phyloP scores from a whole-genome alignment of 2,888 invertebrate genomes.

The Ormia ochracea region DNA sequence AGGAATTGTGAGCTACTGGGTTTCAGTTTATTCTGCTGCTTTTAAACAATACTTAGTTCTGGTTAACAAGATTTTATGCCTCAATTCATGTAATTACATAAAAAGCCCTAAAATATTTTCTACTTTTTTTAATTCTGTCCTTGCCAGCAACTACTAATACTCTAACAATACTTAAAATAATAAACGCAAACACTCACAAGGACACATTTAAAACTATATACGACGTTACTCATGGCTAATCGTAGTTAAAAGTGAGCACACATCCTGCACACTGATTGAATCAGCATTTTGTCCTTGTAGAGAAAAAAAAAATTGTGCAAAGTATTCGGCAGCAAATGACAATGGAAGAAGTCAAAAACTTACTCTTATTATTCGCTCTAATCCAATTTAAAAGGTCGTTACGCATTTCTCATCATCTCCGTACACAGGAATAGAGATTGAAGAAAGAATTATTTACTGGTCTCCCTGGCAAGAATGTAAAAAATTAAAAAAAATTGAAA shows the following conservation, averaged over 20 bases:
- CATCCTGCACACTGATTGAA: constrained; percentile 10
- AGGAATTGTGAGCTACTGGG: neutral
- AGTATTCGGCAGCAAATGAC: constrained; percentile 22
- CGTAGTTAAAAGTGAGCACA: constrained; percentile 26
- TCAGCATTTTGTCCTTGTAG: constrained; percentile 5
- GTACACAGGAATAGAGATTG: constrained; percentile 9
- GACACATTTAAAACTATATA: neutral
- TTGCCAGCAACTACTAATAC: neutral
- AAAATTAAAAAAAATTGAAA: neutral
- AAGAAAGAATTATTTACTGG: constrained; percentile 10
- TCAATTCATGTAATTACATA: constrained; percentile 46
- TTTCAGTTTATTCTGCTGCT: neutral
- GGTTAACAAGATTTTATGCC: constrained; percentile 57
- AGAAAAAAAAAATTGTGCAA: constrained; percentile 12
- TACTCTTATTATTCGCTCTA: constrained; percentile 57
- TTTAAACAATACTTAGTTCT: constrained; percentile 41
- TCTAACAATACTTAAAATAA: constrained; percentile 33
- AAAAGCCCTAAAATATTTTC: constrained; percentile 30
- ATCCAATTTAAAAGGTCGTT: constrained; percentile 72
- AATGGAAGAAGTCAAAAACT: constrained; percentile 66
- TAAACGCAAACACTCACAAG: neutral
- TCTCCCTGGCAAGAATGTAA: neutral
- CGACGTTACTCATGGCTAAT: constrained; percentile 37
- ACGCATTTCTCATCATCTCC: constrained; percentile 59
- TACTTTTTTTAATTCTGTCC: neutral